Evolutionary conservation across 2,888 invertebrate species (phyloP), one percentile per base, ranked within the genome.

Genomic region (Dimorphilus gyrociliatus): DNA sequence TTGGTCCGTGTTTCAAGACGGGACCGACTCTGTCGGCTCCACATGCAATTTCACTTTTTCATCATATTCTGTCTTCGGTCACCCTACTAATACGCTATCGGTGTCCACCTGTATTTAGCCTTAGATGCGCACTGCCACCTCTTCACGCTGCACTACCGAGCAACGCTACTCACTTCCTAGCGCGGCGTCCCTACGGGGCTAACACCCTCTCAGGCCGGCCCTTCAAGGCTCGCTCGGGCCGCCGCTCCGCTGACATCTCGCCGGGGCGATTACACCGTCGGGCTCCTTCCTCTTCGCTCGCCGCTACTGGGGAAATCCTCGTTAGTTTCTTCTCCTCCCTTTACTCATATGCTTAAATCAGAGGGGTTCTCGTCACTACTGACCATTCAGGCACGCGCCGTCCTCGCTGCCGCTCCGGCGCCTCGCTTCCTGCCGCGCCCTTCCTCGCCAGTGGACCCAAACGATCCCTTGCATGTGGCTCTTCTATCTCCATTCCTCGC

Each of bases 1-100:
- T 73, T 73, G 72, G 73, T 73, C 72, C 72, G 72, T 75, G 72
- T 74, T 75, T 74, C 74, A 74, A 75, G 74, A 74, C 73, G 73
- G 74, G 73, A 72, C 73, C 27, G 70, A 66, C 23, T 24, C 12
- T 23, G 17, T 36, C 63, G 65, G 64, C 67, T 69, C 70, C 62
- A 64, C 61, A 60, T 53, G 60, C 71, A 70, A 65, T 70, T 71
- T 65, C 69, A 67, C 65, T 66, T 66, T 66, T 66, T 72, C 68
- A 72, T 71, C 70, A 71, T 70, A 72, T 53, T 51, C 50, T 48
- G 61, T 72, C 73, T 73, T 74, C 71, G 71, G 69, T 73, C 72
- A 69, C 71, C 70, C 70, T 70, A 71, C 70, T 72, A 71, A 60
- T 64, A 67, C 65, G 68, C 72, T 72, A 72, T 73, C 70, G 71